A percentile compares a stretch with the other conserved stretches of the same genome.
Evolutionary conservation across 2,797 vertebrate species (phyloP).

Genomic region (Denticeps clupeoides): DNA sequence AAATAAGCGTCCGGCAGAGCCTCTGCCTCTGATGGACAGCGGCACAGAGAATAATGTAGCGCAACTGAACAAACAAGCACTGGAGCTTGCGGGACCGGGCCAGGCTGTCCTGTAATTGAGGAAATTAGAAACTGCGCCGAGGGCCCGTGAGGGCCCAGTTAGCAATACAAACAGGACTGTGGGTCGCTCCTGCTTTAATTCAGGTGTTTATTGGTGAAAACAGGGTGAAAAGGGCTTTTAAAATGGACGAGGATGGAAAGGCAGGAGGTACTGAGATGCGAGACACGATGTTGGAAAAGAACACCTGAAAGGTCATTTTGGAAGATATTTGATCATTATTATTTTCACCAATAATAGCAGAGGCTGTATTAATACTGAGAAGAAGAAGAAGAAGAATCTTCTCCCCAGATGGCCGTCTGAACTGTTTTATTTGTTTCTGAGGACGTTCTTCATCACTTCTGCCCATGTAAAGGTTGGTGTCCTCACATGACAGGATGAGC

Average conservation of each 20-base stretch:
- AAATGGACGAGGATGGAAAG: constrained; percentile 33
- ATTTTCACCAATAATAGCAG: too few relatives aligned
- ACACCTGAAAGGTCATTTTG: not conserved
- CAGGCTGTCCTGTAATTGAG: constrained; percentile 34
- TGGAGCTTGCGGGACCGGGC: constrained; percentile 26
- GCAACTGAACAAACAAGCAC: constrained; percentile 78
- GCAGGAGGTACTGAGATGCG: not conserved
- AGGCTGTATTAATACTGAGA: not conserved
- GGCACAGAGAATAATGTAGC: constrained; percentile 61
- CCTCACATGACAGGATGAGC: too few relatives aligned
- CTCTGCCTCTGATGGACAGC: constrained; percentile 56
- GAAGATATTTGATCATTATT: too few relatives aligned
- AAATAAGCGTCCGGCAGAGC: constrained; percentile 49
- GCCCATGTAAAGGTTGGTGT: too few relatives aligned
- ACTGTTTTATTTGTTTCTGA: too few relatives aligned
- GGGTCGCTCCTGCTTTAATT: constrained; percentile 47
- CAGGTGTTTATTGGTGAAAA: constrained; percentile 44
- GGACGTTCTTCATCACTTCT: too few relatives aligned
- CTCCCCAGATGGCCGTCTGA: too few relatives aligned
- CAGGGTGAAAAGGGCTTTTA: constrained; percentile 47
- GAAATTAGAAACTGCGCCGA: constrained; percentile 49
- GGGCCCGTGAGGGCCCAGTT: constrained; percentile 31
- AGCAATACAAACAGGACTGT: constrained; percentile 45
- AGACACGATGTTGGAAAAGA: not conserved
- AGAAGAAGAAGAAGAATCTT: not conserved